Evolutionary conservation across 2,888 invertebrate genomes (phyloP).

Genomic region (Troilus luridus): DNA sequence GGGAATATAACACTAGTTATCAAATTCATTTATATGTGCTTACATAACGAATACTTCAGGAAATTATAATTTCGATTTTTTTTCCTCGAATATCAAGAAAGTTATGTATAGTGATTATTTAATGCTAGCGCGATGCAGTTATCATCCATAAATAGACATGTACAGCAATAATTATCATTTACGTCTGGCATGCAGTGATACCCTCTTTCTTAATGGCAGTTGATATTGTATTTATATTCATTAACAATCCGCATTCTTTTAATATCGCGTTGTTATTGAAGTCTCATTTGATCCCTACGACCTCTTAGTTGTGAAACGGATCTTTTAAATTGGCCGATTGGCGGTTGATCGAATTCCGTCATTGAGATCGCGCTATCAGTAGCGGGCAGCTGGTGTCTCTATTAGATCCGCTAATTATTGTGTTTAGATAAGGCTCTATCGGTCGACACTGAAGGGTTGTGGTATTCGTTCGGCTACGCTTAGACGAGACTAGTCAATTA

Average conservation of each 20-base stretch:
- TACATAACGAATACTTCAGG: too few relatives aligned
- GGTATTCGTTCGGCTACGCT: neutral
- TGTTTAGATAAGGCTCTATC: neutral
- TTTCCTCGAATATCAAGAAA: neutral
- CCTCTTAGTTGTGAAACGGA: neutral
- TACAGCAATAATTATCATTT: neutral
- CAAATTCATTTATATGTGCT: too few relatives aligned
- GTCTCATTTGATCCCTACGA: neutral
- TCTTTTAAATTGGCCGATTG: neutral
- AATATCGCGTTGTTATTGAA: slow-evolving; percentile 25
- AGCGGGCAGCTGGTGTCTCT: neutral
- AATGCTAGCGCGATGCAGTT: neutral
- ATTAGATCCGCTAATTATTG: neutral
- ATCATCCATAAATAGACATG: neutral
- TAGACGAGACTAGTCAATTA: neutral
- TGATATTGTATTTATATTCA: neutral
- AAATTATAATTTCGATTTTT: neutral
- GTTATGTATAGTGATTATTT: neutral
- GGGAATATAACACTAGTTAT: too few relatives aligned
- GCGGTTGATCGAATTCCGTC: slow-evolving; percentile 4
- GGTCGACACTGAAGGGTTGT: neutral
- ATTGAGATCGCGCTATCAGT: neutral
- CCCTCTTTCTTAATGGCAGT: neutral
- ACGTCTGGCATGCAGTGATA: neutral
- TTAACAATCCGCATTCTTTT: neutral